These are phyloP conservation scores for Papilio demoleus DNA, from an alignment of 2,888 invertebrate species.

Conservation along the genomic window DNA sequence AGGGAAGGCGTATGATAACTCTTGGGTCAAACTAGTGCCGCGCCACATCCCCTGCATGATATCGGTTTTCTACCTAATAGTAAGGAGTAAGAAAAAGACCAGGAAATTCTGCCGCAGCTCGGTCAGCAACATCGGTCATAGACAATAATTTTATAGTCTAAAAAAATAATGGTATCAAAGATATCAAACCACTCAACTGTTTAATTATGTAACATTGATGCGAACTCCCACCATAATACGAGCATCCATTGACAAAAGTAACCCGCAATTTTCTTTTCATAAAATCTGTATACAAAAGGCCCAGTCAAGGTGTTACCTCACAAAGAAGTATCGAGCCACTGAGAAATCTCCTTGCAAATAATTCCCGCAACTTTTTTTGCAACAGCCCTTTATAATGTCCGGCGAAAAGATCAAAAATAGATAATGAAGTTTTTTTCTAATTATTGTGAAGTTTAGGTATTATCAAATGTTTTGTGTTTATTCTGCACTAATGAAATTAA, in stretches of 20 bases:
- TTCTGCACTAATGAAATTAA: too few species aligned
- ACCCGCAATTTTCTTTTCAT: constrained; percentile 64
- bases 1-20: too few species aligned
- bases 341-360: constrained; percentile 60
- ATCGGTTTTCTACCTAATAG: too few species aligned
- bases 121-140: too few species aligned
- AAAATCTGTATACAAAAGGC: constrained; percentile 58
- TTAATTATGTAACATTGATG: constrained; percentile 37
- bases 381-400: constrained; percentile 34
- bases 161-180: too few species aligned
- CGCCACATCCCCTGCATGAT: too few species aligned
- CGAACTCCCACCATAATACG: constrained; percentile 57
- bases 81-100: too few species aligned
- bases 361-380: constrained; percentile 60
- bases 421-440: constrained; percentile 8
- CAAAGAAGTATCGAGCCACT: constrained; percentile 61
- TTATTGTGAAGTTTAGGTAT: not conserved
- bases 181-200: too few species aligned
- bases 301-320: constrained; percentile 67
- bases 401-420: constrained; percentile 25
- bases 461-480: too few species aligned
- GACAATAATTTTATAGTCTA: too few species aligned
- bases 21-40: too few species aligned
- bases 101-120: too few species aligned
- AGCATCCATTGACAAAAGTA: constrained; percentile 65